Evolutionary conservation across 2,113 vertebrate genomes (phyloP), one percentile per base, ranked within the genome.

Genomic region (Indicator maculatus): DNA sequence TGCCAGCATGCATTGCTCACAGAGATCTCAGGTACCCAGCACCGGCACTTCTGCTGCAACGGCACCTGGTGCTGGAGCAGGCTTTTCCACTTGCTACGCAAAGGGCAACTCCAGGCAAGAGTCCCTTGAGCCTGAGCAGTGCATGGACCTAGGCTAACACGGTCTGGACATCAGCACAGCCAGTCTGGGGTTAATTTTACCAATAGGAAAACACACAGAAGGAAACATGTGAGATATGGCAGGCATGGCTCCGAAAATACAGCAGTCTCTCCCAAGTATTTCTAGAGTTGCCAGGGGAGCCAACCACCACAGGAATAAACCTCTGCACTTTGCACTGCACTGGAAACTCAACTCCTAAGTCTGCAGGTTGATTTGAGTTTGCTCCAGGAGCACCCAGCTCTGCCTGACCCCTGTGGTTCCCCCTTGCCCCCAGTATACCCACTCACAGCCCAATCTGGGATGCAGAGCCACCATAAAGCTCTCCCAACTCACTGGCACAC

Each of bases 201-300:
- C 41, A 89, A 66, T 8, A 53, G 5, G 50, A 58, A 56, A 89
- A 80, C 5, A 30, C 81, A 73, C 16, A 78, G 55, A 89, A 93
- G 81, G 39, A 94, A 80, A 33, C 26, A 85, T 76, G 39, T 71
- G 82, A 93, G 61, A 88, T 75, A 75, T 21, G 56, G 64, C 66
- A 89, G 5, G 60, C 31, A 18, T 1, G 31, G 27, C 47, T 74
- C 91, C 89, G 77, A 71, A 93, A 88, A 95, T 91, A 94, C 63
- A 58, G 60, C 53, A 56, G 71, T 63, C 20, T 93, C 75, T 83
- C 33, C 47, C 0, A 0, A 67, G 85, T 92, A 91, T 86, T 93
- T 93, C 89, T 93, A 82, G 75, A 75, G 61, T 0, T 0, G 63
- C 36, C 31, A 53, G 44, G 53, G 77, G 50, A 94, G 36, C 38